phyloP scores from a whole-genome alignment of 2,113 vertebrate genomes.

The Ailurus styani region DNA sequence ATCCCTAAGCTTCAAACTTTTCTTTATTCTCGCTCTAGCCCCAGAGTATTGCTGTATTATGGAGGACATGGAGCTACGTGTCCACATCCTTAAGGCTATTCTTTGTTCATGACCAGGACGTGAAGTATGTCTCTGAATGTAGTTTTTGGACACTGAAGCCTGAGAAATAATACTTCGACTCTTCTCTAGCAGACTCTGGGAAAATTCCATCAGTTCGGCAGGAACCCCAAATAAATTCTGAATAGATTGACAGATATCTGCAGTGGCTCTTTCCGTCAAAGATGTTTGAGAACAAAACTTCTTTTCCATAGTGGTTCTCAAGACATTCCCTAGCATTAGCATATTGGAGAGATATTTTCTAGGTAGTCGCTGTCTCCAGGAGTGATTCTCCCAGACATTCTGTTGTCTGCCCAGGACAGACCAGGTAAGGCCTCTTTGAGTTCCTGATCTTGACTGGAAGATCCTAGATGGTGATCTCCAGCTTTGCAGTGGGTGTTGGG shows the following conservation, averaged over 20 bases:
- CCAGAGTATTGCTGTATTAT: conserved; percentile 63
- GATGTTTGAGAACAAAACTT: conserved; percentile 11
- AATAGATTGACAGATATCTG: neutral
- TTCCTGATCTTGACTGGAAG: neutral
- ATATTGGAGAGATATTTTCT: conserved; percentile 64
- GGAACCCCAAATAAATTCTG: conserved; percentile 66
- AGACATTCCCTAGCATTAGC: conserved; percentile 55
- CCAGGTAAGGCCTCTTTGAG: neutral
- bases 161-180: conserved; percentile 6
- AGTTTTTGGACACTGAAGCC: conserved; percentile 41
- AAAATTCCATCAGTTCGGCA: conserved; percentile 57
- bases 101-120: neutral
- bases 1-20: conserved; percentile 24
- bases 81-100: conserved; percentile 57
- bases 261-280: neutral
- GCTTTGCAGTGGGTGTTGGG: neutral
- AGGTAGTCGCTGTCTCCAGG: conserved; percentile 44
- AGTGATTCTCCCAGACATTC: conserved; percentile 54
- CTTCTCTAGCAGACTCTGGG: conserved; percentile 29
- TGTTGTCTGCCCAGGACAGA: conserved; percentile 48
- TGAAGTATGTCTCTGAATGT: conserved; percentile 59
- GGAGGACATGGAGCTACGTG: conserved; percentile 56
- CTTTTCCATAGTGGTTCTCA: conserved; percentile 50
- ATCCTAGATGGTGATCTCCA: neutral
- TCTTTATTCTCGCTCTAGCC: conserved; percentile 27